phyloP scores from a whole-genome alignment of 2,113 vertebrate species.

The Microtus richardsoni region DNA sequence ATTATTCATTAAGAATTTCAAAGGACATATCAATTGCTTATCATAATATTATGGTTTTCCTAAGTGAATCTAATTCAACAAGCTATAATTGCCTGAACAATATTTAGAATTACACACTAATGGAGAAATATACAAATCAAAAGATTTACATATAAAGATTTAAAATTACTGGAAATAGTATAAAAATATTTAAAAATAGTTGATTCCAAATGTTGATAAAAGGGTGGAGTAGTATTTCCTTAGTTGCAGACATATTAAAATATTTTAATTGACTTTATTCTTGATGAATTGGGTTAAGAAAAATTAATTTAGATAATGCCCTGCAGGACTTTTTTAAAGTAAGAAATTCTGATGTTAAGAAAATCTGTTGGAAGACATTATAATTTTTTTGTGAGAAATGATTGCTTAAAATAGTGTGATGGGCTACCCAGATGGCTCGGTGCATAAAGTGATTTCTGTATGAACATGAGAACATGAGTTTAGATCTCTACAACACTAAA shows the following conservation, averaged over 20 bases:
- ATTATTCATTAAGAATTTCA: neutral
- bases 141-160: neutral
- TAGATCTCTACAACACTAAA: neutral
- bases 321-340: conserved; percentile 47
- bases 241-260: neutral
- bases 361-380: neutral
- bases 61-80: neutral
- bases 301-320: conserved; percentile 55
- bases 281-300: neutral
- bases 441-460: neutral
- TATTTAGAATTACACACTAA: neutral
- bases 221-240: neutral
- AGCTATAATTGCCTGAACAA: neutral
- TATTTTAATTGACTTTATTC: conserved; percentile 57
- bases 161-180: neutral
- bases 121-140: neutral
- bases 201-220: neutral
- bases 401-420: neutral
- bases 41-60: neutral
- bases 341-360: conserved; percentile 39
- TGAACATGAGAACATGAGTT: neutral
- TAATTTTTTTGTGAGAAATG: neutral
- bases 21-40: neutral
- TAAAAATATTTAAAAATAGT: neutral
- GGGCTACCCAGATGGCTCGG: neutral